Percentiles rank a stretch among this genome's conserved stretches.
Conservation (phyloP, 1,140 invertebrate species). For the Patella vulgata region DNA sequence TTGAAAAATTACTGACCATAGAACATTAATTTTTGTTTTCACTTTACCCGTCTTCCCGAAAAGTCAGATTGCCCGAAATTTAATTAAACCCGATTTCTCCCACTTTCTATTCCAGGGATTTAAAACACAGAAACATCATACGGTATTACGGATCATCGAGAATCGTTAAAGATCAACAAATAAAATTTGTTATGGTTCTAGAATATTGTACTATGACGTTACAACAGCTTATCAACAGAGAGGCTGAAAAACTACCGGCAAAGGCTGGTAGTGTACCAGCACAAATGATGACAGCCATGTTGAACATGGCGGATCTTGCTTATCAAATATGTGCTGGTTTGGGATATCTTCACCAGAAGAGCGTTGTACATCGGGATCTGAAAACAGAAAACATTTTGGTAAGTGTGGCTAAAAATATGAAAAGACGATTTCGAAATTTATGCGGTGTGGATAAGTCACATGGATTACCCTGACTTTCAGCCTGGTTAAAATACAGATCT, state of each 20-base stretch:
- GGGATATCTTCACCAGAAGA: constrained; percentile 49
- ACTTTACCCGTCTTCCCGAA: too few relatives aligned
- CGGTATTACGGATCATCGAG: constrained; percentile 45
- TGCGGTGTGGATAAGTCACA: too few relatives aligned
- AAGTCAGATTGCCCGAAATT: not conserved
- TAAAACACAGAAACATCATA: constrained; percentile 42
- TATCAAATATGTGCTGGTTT: constrained; percentile 47
- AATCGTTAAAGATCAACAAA: constrained; percentile 19
- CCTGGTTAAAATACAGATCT: too few relatives aligned
- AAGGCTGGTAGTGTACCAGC: constrained; percentile 17
- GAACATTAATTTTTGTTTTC: too few relatives aligned
- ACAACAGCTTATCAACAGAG: constrained; percentile 37
- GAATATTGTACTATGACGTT: constrained; percentile 51
- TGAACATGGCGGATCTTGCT: constrained; percentile 38
- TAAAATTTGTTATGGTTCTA: constrained; percentile 54
- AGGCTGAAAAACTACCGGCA: constrained; percentile 27
- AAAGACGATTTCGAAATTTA: too few relatives aligned
- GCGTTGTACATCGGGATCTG: constrained; percentile 57
- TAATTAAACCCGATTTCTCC: too few relatives aligned
- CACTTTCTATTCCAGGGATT: constrained; percentile 6
- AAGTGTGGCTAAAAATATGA: too few relatives aligned
- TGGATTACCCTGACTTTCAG: too few relatives aligned
- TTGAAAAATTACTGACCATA: too few relatives aligned
- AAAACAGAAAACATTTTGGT: constrained; percentile 62
- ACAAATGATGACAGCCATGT: constrained; percentile 34